phyloP scores from a whole-genome alignment of 1,140 invertebrate genomes.

The Euschistus heros region DNA sequence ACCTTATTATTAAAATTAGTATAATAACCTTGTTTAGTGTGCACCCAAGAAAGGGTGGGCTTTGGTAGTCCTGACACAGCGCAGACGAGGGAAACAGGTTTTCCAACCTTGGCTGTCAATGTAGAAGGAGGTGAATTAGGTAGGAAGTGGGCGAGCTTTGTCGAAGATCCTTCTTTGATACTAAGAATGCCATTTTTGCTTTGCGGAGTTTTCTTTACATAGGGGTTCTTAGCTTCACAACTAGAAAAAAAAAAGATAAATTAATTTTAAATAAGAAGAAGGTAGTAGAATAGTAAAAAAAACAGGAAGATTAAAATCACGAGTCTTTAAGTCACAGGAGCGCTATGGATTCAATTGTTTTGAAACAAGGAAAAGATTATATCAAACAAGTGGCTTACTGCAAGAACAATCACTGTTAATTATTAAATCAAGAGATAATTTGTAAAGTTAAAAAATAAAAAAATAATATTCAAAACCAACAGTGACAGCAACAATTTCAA shows the following conservation, averaged over 20 bases:
- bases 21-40: conserved; percentile 20
- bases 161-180: not conserved
- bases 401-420: too few relatives aligned
- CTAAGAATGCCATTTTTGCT: conserved; percentile 11
- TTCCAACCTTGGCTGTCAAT: conserved; percentile 10
- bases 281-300: not conserved
- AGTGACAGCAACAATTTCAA: too few relatives aligned
- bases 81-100: conserved; percentile 23
- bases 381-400: too few relatives aligned
- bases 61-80: conserved; percentile 24
- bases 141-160: not conserved
- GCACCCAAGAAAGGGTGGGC: conserved; percentile 26
- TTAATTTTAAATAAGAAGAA: conserved; percentile 6
- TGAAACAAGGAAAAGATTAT: too few relatives aligned
- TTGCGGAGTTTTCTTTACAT: conserved; percentile 23
- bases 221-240: conserved; percentile 24
- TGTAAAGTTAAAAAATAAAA: too few relatives aligned
- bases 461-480: too few relatives aligned
- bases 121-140: conserved; percentile 14
- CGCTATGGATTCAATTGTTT: too few relatives aligned
- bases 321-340: too few relatives aligned
- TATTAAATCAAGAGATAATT: too few relatives aligned
- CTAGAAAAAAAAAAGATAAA: conserved; percentile 22
- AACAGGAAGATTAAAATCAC: not conserved
- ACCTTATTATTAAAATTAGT: not conserved